phyloP scores from a whole-genome alignment of 2,797 vertebrate genomes.

The Acipenser transmontanus region DNA sequence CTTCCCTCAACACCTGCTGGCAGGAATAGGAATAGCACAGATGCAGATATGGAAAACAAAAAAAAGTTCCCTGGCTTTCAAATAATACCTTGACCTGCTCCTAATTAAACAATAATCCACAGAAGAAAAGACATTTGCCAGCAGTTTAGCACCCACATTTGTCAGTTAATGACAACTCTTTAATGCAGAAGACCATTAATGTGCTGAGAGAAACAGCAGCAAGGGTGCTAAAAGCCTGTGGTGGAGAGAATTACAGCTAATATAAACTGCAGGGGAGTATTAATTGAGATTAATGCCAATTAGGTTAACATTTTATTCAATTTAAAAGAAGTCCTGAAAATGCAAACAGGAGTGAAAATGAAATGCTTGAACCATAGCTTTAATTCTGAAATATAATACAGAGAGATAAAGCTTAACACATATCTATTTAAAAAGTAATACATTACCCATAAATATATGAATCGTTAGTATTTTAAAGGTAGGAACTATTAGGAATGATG shows the following conservation, averaged over 20 bases:
- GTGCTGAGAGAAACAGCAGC: neutral
- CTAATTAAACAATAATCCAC: no score
- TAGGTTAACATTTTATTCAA: neutral
- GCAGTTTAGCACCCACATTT: neutral
- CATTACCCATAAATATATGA: neutral
- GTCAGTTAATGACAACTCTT: neutral
- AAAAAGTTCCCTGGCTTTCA: no score
- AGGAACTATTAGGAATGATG: no score
- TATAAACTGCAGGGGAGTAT: slow-evolving; percentile 4
- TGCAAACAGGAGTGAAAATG: neutral
- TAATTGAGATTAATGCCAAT: neutral
- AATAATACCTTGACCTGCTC: no score
- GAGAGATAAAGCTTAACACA: no score
- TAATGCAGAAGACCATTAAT: slow-evolving; percentile 5
- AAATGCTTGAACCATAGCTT: neutral
- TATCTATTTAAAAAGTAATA: neutral
- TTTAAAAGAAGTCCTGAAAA: neutral
- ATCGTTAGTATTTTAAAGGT: no score
- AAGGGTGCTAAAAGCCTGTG: neutral
- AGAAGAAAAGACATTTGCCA: no score
- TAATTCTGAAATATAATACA: no score
- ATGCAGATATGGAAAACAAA: no score
- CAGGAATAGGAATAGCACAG: no score
- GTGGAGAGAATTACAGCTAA: slow-evolving; percentile 1
- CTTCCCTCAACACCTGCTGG: no score